A percentile compares a stretch with the other conserved stretches of the same genome.
Conservation (phyloP, 2,888 invertebrate genomes). For the Lepidochrysops patricia region DNA sequence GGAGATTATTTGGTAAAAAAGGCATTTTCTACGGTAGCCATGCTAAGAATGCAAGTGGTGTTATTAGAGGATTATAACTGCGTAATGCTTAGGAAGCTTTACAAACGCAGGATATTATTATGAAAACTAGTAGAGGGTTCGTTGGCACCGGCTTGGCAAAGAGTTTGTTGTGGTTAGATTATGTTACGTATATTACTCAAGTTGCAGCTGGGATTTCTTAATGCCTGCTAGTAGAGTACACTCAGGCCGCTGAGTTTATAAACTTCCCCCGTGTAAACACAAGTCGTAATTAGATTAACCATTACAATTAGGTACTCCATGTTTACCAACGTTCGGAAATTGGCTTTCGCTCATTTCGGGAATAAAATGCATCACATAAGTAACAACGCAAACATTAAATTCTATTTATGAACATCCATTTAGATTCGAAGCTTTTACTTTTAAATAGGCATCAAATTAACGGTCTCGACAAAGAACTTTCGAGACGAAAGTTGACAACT, state of each 20-base stretch:
- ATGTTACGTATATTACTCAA: constrained; percentile 25
- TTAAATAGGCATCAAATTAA: not conserved
- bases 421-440: not conserved
- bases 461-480: not conserved
- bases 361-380: not conserved
- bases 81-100: constrained; percentile 17
- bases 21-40: no score
- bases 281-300: not conserved
- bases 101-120: constrained; percentile 27
- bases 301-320: not conserved
- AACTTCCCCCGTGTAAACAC: not conserved
- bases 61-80: not conserved
- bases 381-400: not conserved
- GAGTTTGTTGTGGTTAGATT: constrained; percentile 32
- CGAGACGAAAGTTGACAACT: not conserved
- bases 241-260: not conserved
- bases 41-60: not conserved
- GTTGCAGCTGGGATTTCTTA: constrained; percentile 8
- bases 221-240: not conserved
- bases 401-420: not conserved
- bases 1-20: no score
- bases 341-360: not conserved
- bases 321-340: not conserved
- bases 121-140: constrained; percentile 47
- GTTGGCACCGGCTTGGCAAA: constrained; percentile 37